Conservation (phyloP, 2,888 invertebrate species). For the Empis livida region DNA sequence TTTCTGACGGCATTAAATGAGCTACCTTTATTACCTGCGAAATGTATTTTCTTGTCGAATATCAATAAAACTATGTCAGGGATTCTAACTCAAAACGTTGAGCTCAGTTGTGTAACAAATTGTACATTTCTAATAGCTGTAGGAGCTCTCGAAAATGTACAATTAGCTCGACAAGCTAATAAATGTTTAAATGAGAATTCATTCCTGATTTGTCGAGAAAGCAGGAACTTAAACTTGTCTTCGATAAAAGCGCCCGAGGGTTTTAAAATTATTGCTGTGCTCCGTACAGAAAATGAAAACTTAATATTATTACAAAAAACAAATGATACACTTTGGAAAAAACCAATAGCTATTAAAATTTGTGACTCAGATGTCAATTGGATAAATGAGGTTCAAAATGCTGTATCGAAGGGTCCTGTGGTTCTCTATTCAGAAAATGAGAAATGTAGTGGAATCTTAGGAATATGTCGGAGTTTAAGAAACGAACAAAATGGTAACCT, state of each 20-base stretch:
- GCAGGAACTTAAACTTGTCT: constrained; percentile 38
- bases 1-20: constrained; percentile 50
- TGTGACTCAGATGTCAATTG: constrained; percentile 23
- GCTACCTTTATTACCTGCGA: constrained; percentile 54
- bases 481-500: constrained; percentile 63
- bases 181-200: constrained; percentile 44
- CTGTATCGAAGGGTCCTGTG: constrained; percentile 27
- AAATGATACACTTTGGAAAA: constrained; percentile 14
- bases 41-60: constrained; percentile 41
- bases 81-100: constrained; percentile 48
- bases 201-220: constrained; percentile 48
- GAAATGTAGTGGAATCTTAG: constrained; percentile 64
- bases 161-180: constrained; percentile 37
- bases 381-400: constrained; percentile 24
- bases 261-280: constrained; percentile 21
- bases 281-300: constrained; percentile 23
- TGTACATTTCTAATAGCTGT: constrained; percentile 27
- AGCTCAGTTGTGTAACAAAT: constrained; percentile 41
- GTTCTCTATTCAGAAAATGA: constrained; percentile 56
- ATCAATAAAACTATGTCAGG: constrained; percentile 27
- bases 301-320: constrained; percentile 26
- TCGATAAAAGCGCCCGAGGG: constrained; percentile 18
- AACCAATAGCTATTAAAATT: constrained; percentile 20
- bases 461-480: constrained; percentile 77
- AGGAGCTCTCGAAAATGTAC: constrained; percentile 18